Evolutionary conservation across 2,113 vertebrate genomes (phyloP).

Genomic region (Pseudorhombus dupliciocellatus): DNA sequence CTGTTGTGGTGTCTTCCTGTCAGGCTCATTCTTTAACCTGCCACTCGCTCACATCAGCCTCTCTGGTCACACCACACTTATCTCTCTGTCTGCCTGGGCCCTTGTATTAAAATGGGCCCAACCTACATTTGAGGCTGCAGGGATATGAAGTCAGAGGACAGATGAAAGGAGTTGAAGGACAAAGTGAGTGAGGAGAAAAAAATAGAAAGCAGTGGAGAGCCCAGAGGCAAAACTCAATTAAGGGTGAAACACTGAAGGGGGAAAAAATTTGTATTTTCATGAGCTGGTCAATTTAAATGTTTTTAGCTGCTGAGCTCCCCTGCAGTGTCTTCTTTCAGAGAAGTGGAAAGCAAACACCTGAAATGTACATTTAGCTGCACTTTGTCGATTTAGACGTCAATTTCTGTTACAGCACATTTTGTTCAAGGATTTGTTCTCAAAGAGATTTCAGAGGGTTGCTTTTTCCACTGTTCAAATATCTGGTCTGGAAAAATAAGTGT

Average conservation of each 20-base stretch:
- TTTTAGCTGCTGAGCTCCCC: background rate
- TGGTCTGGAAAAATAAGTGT: too few relatives aligned
- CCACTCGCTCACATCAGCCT: constrained; percentile 41
- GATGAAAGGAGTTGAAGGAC: constrained; percentile 75
- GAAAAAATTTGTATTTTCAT: constrained; percentile 2
- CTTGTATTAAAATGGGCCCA: constrained; percentile 69
- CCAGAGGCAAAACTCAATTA: constrained; percentile 47
- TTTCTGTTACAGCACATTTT: background rate
- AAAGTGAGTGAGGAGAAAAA: constrained; percentile 32
- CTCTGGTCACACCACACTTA: constrained; percentile 29
- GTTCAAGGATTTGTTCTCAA: background rate
- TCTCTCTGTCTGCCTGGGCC: constrained; percentile 39
- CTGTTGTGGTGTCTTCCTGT: background rate
- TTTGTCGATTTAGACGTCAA: background rate
- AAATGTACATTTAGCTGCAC: background rate
- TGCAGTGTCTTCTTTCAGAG: background rate
- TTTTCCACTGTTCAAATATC: too few relatives aligned
- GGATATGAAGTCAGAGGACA: constrained; percentile 72
- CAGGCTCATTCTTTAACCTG: constrained; percentile 3
- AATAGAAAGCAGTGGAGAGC: constrained; percentile 49
- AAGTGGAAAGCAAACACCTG: background rate
- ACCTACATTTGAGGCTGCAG: constrained; percentile 74
- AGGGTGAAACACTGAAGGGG: background rate
- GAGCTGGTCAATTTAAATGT: background rate
- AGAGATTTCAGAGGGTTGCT: background rate